These are phyloP conservation scores for Lycocerus yunnanus DNA, from an alignment of 2,888 invertebrate genomes.

Conservation along the genomic window DNA sequence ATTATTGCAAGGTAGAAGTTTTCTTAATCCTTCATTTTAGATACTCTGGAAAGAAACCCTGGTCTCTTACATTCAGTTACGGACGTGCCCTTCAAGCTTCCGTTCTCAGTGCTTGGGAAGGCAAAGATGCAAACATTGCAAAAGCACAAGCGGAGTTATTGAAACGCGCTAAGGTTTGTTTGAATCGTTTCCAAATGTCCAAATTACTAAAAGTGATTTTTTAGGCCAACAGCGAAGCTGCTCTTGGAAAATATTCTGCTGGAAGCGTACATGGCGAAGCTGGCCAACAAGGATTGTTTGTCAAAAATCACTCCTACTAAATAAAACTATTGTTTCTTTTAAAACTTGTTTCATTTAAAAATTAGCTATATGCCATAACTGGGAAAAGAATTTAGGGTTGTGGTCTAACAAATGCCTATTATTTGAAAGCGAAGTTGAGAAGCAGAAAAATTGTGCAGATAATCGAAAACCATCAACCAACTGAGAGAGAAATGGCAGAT, in stretches of 20 bases:
- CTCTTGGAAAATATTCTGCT: constrained; percentile 86
- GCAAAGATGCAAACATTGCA: constrained; percentile 81
- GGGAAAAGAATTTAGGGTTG: too few relatives aligned
- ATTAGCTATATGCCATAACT: too few relatives aligned
- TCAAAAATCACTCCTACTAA: constrained; percentile 97
- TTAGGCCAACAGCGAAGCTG: constrained; percentile 90
- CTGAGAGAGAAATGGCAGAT: too few relatives aligned
- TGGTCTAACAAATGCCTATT: too few relatives aligned
- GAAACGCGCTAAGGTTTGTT: constrained; percentile 78
- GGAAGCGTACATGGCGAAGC: constrained; percentile 88
- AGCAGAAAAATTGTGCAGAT: too few relatives aligned
- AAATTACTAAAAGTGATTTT: constrained; percentile 20
- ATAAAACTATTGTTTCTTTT: not conserved
- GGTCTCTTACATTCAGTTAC: constrained; percentile 94
- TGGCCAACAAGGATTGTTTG: constrained; percentile 85
- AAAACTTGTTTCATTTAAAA: not conserved
- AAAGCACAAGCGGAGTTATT: constrained; percentile 84
- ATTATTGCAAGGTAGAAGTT: constrained; percentile 57
- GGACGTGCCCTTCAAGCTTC: constrained; percentile 96
- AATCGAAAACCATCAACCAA: too few relatives aligned
- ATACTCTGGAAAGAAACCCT: constrained; percentile 85
- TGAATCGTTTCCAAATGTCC: not conserved
- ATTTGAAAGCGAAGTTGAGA: too few relatives aligned
- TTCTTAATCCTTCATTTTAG: not conserved
- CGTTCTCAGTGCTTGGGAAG: constrained; percentile 91